Evolutionary conservation across 2,113 vertebrate species (phyloP).

Genomic region (Daphoenositta chrysoptera): DNA sequence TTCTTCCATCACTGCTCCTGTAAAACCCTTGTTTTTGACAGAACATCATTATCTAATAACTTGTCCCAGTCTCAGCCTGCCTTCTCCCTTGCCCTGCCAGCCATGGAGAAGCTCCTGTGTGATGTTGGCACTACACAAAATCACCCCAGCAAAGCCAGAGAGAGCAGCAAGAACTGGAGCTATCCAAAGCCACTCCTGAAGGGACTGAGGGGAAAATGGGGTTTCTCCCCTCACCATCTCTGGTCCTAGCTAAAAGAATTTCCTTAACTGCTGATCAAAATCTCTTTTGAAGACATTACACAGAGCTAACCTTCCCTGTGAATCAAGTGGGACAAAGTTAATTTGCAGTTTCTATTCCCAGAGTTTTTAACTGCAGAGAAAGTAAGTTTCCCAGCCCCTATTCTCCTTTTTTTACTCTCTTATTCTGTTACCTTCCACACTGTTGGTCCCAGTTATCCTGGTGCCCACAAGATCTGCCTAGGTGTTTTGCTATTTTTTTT

Average conservation of each 20-base stretch:
- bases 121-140: neutral
- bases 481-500: neutral
- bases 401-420: neutral
- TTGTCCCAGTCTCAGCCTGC: neutral
- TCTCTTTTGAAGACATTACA: too few relatives aligned
- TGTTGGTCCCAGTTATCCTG: neutral
- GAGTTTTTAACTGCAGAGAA: neutral
- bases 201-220: neutral
- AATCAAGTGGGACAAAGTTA: neutral
- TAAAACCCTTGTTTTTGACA: neutral
- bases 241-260: neutral
- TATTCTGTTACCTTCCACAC: neutral
- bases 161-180: neutral
- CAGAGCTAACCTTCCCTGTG: neutral
- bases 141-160: neutral
- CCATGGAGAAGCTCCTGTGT: accelerated
- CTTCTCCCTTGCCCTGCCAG: neutral
- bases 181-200: neutral
- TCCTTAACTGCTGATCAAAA: neutral
- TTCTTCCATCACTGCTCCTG: neutral
- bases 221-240: neutral
- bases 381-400: neutral
- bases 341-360: neutral
- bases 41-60: neutral
- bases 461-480: neutral